phyloP scores from a whole-genome alignment of 1,140 invertebrate genomes.

The Dinothrombium tinctorium region DNA sequence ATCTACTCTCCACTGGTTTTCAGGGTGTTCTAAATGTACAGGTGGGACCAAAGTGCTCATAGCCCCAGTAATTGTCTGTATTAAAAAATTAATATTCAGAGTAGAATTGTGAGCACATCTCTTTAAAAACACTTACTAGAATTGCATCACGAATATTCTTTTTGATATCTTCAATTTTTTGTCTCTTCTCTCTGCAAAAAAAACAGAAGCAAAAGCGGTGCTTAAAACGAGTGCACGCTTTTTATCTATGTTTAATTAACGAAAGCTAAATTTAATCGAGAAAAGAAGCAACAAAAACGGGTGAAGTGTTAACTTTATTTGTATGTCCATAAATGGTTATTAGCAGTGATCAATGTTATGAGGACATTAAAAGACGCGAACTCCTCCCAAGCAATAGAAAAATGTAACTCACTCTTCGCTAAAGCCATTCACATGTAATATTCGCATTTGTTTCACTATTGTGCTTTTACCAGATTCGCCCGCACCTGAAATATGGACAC shows the following conservation, averaged over 20 bases:
- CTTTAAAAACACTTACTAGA: conserved; percentile 45
- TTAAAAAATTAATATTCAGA: neutral
- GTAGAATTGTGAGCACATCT: conserved; percentile 2
- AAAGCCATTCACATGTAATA: conserved; percentile 96
- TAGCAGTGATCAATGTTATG: neutral
- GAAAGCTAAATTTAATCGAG: neutral
- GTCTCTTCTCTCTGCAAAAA: conserved; percentile 59
- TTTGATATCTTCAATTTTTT: conserved; percentile 98
- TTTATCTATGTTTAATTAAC: no score
- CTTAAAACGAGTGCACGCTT: neutral
- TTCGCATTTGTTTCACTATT: conserved; percentile 99
- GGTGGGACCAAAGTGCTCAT: conserved; percentile 96
- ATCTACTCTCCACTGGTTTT: conserved; percentile 81
- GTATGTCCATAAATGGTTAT: neutral
- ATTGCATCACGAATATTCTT: conserved; percentile 98
- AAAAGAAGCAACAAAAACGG: neutral
- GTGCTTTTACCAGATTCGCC: conserved; percentile 33
- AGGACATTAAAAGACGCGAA: neutral
- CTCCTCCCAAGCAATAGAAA: neutral
- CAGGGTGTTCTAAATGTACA: conserved; percentile 67
- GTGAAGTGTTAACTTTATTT: neutral
- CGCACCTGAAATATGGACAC: conserved; percentile 30
- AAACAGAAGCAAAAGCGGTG: neutral
- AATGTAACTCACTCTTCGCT: conserved; percentile 48
- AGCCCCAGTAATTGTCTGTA: conserved; percentile 91